These are phyloP conservation scores for Lagria hirta DNA, from an alignment of 2,888 invertebrate species.

Conservation along the genomic window DNA sequence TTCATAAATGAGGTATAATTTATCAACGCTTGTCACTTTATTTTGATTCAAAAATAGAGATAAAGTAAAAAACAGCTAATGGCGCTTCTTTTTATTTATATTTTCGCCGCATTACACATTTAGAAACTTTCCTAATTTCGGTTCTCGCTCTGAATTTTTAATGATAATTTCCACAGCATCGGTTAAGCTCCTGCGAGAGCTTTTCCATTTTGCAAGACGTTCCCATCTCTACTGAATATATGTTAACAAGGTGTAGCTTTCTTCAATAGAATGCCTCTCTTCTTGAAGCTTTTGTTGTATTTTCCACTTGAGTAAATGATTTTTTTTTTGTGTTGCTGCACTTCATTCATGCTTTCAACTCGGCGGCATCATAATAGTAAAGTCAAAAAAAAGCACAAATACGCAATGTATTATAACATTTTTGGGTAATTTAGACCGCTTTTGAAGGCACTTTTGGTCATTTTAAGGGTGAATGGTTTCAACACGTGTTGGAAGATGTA, in stretches of 20 bases:
- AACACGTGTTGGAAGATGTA: no score
- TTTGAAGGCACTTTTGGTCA: no score
- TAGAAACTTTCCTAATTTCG: neutral
- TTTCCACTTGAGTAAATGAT: slow-evolving; percentile 31
- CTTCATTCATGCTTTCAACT: slow-evolving; percentile 23
- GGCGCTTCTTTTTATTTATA: neutral
- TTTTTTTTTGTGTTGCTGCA: slow-evolving; percentile 20
- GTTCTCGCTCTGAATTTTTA: slow-evolving; percentile 2
- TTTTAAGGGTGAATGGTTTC: no score
- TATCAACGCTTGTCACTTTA: slow-evolving; percentile 27
- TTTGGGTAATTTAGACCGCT: slow-evolving; percentile 23
- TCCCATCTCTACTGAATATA: slow-evolving; percentile 14
- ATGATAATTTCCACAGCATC: neutral
- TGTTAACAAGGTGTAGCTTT: slow-evolving; percentile 14
- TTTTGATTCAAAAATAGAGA: slow-evolving; percentile 12
- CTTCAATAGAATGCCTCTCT: slow-evolving; percentile 13
- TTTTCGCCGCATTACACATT: neutral
- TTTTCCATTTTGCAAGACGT: no score
- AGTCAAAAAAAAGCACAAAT: slow-evolving; percentile 22
- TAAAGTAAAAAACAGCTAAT: neutral
- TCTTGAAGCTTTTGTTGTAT: slow-evolving; percentile 15
- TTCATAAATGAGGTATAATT: slow-evolving; percentile 24
- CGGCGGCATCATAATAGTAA: slow-evolving; percentile 4
- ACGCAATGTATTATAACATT: slow-evolving; percentile 20
- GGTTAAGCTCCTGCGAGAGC: neutral